Evolutionary conservation across 2,888 invertebrate species (phyloP).

Genomic region (Drosophila niveifrons): DNA sequence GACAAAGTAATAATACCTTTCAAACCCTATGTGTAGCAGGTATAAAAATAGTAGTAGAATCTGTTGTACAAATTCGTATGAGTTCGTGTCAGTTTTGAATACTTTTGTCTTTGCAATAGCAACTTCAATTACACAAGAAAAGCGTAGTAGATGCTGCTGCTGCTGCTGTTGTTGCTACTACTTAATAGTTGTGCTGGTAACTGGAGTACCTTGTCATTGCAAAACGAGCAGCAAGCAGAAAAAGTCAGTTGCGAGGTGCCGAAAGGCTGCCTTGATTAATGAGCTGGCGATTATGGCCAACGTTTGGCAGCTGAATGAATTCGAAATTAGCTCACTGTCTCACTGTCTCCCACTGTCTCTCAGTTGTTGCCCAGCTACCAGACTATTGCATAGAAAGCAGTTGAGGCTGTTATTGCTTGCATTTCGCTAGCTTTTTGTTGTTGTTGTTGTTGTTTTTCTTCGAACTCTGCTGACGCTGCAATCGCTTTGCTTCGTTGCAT

Average conservation of each 20-base stretch:
- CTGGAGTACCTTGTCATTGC: constrained; percentile 59
- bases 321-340: constrained; percentile 72
- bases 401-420: constrained; percentile 29
- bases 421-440: constrained; percentile 32
- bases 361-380: neutral
- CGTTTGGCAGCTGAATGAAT: constrained; percentile 78
- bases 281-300: constrained; percentile 52
- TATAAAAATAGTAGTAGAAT: neutral
- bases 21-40: too few species aligned
- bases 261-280: constrained; percentile 61
- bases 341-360: constrained; percentile 45
- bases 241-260: constrained; percentile 32
- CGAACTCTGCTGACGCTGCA: constrained; percentile 56
- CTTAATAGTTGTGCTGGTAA: neutral
- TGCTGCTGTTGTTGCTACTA: neutral
- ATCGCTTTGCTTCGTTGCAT: constrained; percentile 62
- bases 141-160: constrained; percentile 2
- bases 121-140: neutral
- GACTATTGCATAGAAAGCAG: constrained; percentile 62
- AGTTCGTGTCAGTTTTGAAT: neutral
- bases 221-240: constrained; percentile 59
- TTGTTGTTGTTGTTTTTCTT: constrained; percentile 17
- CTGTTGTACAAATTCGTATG: neutral
- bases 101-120: neutral
- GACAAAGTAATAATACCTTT: too few species aligned